Percentiles rank a stretch among this genome's conserved stretches.
These are phyloP conservation scores for Epicampocera succincta DNA, from an alignment of 2,888 invertebrate genomes.

Conservation along the genomic window DNA sequence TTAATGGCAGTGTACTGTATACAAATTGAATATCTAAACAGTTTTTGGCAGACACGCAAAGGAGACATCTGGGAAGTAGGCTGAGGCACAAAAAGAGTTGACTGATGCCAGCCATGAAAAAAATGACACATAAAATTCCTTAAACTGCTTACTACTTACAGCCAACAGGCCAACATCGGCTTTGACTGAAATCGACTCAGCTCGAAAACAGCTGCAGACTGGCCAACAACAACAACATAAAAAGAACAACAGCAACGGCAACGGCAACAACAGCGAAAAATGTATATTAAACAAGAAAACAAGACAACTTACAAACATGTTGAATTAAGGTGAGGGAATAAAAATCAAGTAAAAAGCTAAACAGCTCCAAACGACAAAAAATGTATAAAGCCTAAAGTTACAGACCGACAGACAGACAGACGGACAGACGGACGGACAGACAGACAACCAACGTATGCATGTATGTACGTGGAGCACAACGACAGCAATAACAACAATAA, in stretches of 20 bases:
- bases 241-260: conserved; percentile 21
- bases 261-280: conserved; percentile 24
- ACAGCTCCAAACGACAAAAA: conserved; percentile 36
- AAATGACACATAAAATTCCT: conserved; percentile 67
- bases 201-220: conserved; percentile 52
- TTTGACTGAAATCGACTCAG: conserved; percentile 27
- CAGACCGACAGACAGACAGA: conserved; percentile 4
- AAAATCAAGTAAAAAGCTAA: conserved; percentile 15
- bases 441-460: too few species aligned
- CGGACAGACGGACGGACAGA: too few species aligned
- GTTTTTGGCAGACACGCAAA: not conserved
- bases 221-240: conserved; percentile 19
- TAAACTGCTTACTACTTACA: conserved; percentile 37
- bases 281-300: conserved; percentile 56
- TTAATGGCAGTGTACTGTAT: conserved; percentile 2
- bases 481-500: too few species aligned
- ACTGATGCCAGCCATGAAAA: conserved; percentile 53
- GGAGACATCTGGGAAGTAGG: conserved; percentile 24
- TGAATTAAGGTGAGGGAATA: conserved; percentile 55
- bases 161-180: conserved; percentile 12
- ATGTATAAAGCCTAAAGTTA: conserved; percentile 55
- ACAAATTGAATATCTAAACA: conserved; percentile 21
- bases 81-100: conserved; percentile 39
- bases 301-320: conserved; percentile 67
- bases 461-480: not conserved